Evolutionary conservation across 2,797 vertebrate species (phyloP), one percentile per base, ranked within the genome.

Genomic region (Alcedo atthis): DNA sequence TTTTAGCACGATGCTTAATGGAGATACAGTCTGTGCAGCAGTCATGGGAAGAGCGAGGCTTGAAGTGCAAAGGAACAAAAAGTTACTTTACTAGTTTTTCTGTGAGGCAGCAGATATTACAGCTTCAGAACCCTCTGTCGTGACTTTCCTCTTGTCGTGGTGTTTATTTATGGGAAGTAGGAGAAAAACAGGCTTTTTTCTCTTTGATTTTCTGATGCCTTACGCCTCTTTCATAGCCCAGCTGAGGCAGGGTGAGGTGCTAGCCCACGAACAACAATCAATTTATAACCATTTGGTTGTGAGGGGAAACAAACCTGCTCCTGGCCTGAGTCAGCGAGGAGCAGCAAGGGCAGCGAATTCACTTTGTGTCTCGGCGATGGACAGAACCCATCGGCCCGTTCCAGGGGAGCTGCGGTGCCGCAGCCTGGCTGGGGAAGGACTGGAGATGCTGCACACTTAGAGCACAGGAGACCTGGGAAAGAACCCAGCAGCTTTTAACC

Each of bases 261-360:
- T 59, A 48, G 64, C 49, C 84, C 76, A 26, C 0, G 7, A 89
- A n/a, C 85, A 69, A 13, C 4, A 1, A 57, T 84, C 75, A 49
- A 53, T 93, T 81, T 91, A 48, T 92, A 95, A 82, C 33, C 45
- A 28, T 90, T 92, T 94, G 53, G 49, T 77, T 77, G 54, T 53
- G 84, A 90, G 92, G 68, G 90, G 58, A 85, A 85, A 58, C 57
- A 85, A 92, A 80, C 86, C 75, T 10, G 9, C 73, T 81, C 90
- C 68, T 1, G 0, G 71, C 58, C 76, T 76, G 48, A 95, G 84
- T 57, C 81, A 70, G 75, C 66, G 21, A 2, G 2, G 84, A 89
- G 81, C 55, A 94, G 91, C 90, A 92, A 89, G 89, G 86, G 71
- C 84, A 95, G 89, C 68, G 77, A 77, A 86, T 92, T 80, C 82